phyloP scores from a whole-genome alignment of 2,888 invertebrate genomes.

The Aphodius sticticus region DNA sequence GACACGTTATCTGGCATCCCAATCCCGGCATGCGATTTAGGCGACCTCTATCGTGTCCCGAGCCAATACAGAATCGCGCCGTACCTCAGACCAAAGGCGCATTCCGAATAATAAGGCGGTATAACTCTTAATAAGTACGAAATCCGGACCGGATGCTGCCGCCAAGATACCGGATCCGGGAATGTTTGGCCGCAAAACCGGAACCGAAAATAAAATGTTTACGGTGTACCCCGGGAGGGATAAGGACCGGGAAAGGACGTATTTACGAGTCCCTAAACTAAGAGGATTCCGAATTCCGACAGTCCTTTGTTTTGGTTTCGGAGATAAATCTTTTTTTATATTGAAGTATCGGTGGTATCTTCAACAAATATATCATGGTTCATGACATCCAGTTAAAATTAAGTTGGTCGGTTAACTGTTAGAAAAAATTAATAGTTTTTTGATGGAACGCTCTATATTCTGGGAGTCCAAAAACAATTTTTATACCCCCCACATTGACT shows the following conservation, averaged over 20 bases:
- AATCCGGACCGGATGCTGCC: background rate
- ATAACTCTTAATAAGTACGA: background rate
- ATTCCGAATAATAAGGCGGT: conserved; percentile 4
- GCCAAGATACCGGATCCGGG: conserved; percentile 4
- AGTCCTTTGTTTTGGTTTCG: background rate
- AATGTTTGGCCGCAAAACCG: background rate
- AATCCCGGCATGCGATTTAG: background rate
- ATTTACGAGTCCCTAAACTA: conserved; percentile 4
- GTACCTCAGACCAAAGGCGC: background rate
- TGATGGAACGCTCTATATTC: too few relatives aligned
- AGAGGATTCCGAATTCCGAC: background rate
- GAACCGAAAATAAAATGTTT: background rate
- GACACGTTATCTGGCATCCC: background rate
- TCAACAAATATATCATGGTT: background rate
- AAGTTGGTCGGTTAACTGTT: too few relatives aligned
- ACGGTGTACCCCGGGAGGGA: conserved; percentile 4
- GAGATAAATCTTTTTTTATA: background rate
- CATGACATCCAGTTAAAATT: too few relatives aligned
- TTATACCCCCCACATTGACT: too few relatives aligned
- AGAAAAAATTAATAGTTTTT: too few relatives aligned
- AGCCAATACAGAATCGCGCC: background rate
- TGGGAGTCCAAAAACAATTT: too few relatives aligned
- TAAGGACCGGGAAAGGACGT: conserved; percentile 4
- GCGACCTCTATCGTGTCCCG: background rate
- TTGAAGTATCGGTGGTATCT: background rate